Base-by-base conservation (phyloP, 2,113 vertebrate species). In the Numida meleagris region DNA sequence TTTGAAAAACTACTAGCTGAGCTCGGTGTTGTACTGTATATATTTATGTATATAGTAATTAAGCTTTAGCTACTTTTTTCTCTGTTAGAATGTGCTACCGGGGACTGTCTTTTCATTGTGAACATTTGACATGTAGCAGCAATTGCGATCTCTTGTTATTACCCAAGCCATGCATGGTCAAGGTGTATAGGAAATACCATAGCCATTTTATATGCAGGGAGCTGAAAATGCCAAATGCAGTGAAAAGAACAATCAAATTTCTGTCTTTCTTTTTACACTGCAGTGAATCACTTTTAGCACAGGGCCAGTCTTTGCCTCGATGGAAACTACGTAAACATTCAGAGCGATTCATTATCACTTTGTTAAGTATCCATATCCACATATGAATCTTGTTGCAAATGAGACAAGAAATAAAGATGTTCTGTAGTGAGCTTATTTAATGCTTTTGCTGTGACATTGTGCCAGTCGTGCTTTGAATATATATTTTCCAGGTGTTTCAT, bases 401-500 rank as follows among this genome's bases (percentile, higher is more conserved):
- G 58, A 79, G 62, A 72, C 0, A 0, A 86, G 10, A 75, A 92
- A 55, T n/a, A 75, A 65, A n/a, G 6, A 21, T 68, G 33, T 42
- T 76, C n/a, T 46, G 23, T 62, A 79, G 1, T 82, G 62, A 77
- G 55, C 18, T 89, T 88, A 86, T 46, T 61, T 85, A 59, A 31
- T 20, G 36, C 9, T 88, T 84, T 61, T 51, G 25, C 83, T 89
- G 43, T 58, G 62, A 88, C 34, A 5, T 23, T 43, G 14, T 89
- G 78, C 29, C 38, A 38, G 57, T 95, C 51, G 31, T 82, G 20
- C 29, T 87, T 85, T 38, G 53, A 82, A 51, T 93, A 40, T 93
- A 40, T 70, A 29, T 84, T 77, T 93, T 90, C 79, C 80, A 73
- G 33, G 38, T 87, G 50, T 82, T 95, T 66, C 7, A 10, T 86